Percentiles rank a stretch among this genome's conserved stretches.
Conservation (phyloP, 1,140 invertebrate species). For the Trinorchestia longiramus region DNA sequence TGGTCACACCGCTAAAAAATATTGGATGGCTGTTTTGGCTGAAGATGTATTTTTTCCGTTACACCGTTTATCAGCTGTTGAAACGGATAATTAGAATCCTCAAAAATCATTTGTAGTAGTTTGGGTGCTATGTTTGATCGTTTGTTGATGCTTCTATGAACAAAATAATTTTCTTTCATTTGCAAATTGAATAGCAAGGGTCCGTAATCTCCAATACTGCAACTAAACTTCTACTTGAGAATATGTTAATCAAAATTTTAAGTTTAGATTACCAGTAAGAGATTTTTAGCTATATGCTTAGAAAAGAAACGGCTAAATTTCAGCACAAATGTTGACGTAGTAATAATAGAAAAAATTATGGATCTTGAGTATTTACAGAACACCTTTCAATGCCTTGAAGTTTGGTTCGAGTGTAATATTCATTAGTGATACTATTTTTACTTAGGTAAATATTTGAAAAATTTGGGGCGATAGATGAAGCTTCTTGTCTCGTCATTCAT, state of each 20-base stretch:
- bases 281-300: neutral
- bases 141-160: neutral
- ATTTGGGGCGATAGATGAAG: neutral
- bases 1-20: too few species aligned
- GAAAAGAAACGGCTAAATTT: neutral
- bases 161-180: neutral
- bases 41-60: neutral
- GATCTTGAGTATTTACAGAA: neutral
- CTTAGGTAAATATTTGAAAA: neutral
- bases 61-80: neutral
- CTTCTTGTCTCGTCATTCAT: neutral
- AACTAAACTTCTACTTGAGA: neutral
- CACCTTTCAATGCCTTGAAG: neutral
- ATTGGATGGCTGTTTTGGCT: too few species aligned
- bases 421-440: too few species aligned
- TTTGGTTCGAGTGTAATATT: neutral
- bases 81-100: too few species aligned
- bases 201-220: neutral
- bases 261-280: neutral
- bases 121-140: neutral
- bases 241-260: neutral
- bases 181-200: neutral
- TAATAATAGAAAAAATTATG: neutral
- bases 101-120: neutral
- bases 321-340: neutral